These are phyloP conservation scores for Leptatherina wallacei DNA, from an alignment of 2,797 vertebrate species.

Conservation along the genomic window DNA sequence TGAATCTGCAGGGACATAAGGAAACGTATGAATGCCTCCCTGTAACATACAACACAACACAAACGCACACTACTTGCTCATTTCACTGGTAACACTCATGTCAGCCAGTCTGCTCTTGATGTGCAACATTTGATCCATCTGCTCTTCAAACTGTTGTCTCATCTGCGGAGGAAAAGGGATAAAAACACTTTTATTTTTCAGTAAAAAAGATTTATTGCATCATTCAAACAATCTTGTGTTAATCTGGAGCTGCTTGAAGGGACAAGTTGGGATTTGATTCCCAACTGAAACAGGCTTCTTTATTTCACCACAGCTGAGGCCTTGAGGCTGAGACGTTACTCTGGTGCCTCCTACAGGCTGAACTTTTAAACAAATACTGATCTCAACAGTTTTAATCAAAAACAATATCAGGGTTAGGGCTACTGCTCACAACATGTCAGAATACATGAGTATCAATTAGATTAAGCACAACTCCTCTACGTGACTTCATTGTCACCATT, in stretches of 20 bases:
- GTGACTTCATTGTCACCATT: no score
- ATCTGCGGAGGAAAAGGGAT: conserved; percentile 49
- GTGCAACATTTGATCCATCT: conserved; percentile 51
- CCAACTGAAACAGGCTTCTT: not conserved
- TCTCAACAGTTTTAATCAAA: not conserved
- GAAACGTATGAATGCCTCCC: no score
- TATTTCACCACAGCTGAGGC: not conserved
- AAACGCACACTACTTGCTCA: not conserved
- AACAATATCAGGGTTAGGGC: no score
- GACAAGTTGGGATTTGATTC: not conserved
- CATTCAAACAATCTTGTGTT: no score
- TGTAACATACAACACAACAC: not conserved
- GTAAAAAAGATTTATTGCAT: rapidly evolving
- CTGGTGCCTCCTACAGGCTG: not conserved
- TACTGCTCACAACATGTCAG: not conserved
- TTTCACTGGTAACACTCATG: not conserved
- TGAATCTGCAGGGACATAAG: no score
- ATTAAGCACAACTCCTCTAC: no score
- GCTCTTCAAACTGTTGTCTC: conserved; percentile 57
- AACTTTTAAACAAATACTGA: not conserved
- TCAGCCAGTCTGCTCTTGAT: conserved; percentile 50
- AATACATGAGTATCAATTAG: not conserved
- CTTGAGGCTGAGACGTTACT: not conserved
- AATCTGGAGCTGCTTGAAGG: not conserved
- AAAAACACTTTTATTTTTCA: not conserved